Percentiles rank a stretch among this genome's conserved stretches.
Evolutionary conservation across 2,888 invertebrate species (phyloP).

Genomic region (Bruchidius siliquastri): DNA sequence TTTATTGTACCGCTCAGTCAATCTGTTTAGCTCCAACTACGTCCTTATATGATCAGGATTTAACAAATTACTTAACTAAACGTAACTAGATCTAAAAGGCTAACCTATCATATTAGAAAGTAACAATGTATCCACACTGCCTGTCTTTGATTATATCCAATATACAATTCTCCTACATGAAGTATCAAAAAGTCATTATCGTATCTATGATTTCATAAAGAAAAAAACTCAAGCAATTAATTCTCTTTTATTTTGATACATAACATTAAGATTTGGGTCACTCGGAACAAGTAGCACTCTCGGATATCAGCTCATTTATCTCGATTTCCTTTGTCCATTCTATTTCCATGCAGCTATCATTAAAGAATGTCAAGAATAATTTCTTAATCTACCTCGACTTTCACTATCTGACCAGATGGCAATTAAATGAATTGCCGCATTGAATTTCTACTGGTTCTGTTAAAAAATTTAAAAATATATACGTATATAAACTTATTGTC

Average conservation of each 20-base stretch:
- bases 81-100: too few relatives aligned
- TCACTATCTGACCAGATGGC: neutral
- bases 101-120: too few relatives aligned
- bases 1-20: too few relatives aligned
- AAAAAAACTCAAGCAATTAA: neutral
- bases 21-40: too few relatives aligned
- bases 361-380: neutral
- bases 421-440: neutral
- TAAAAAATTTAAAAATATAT: neutral
- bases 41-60: too few relatives aligned
- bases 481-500: neutral
- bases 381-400: neutral
- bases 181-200: neutral
- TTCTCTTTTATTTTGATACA: neutral
- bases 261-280: neutral
- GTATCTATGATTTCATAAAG: neutral
- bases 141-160: too few relatives aligned
- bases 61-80: too few relatives aligned
- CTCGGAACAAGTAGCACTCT: neutral
- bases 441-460: neutral
- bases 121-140: too few relatives aligned
- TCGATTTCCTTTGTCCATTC: neutral
- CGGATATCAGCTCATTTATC: neutral
- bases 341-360: neutral
- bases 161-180: neutral